Evolutionary conservation across 2,888 invertebrate species (phyloP), one percentile per base, ranked within the genome.

Genomic region (Sinhomidia bicolor): DNA sequence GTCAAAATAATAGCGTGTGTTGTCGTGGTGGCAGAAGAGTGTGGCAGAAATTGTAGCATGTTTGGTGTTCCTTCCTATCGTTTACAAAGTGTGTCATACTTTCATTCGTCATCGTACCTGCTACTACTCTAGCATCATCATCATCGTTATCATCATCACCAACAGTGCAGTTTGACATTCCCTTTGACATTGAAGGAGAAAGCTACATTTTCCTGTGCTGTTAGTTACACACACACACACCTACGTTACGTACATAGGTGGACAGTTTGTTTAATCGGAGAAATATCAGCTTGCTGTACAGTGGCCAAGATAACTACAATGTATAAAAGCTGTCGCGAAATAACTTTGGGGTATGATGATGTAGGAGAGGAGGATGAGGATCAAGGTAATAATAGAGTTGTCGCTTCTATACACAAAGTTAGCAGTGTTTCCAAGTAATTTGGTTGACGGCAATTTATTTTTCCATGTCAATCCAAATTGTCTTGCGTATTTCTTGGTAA

Each of bases 261-360:
- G 57, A 57, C 10, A 57, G 57, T 20, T 23, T 57, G 23, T 26
- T 60, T 54, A n/a, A n/a, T n/a, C n/a, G n/a, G n/a, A n/a, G n/a
- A n/a, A n/a, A n/a, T n/a, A n/a, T n/a, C n/a, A n/a, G n/a, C n/a
- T n/a, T n/a, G n/a, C n/a, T n/a, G n/a, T n/a, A n/a, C n/a, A n/a
- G n/a, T n/a, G n/a, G n/a, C n/a, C n/a, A n/a, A n/a, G n/a, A n/a
- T n/a, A n/a, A n/a, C n/a, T n/a, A n/a, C n/a, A 71, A 85, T 91
- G 76, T 91, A 78, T 78, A 89, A 87, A 80, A 90, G 89, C 79
- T 91, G 89, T 82, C 90, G 87, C 20, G 90, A 91, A 80, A 91
- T 91, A n/a, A 85, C 85, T 29, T 87, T 91, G 88, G 90, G 89
- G 1, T 76, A 88, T 81, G 78, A 57, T 2, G 81, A 68, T 10